Percentiles rank a stretch among this genome's conserved stretches.
These are phyloP conservation scores for Drosophila nannoptera DNA, from an alignment of 1,140 invertebrate genomes.

Conservation along the genomic window DNA sequence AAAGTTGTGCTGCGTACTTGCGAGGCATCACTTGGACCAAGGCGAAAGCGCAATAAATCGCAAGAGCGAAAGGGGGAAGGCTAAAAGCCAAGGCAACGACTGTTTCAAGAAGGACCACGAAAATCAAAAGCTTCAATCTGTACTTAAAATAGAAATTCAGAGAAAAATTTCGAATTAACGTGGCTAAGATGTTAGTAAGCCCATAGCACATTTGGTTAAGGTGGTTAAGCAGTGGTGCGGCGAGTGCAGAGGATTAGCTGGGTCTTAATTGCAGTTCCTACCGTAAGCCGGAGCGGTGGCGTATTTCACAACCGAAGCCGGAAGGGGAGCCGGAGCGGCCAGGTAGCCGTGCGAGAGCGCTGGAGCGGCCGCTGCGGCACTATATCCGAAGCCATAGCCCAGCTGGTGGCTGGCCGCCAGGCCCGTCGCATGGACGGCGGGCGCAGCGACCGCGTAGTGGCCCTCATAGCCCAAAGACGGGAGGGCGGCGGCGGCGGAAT, in stretches of 20 bases:
- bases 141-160: slow-evolving; percentile 2
- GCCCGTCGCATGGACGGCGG: slow-evolving; percentile 48
- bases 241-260: slow-evolving; percentile 19
- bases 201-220: not conserved
- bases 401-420: slow-evolving; percentile 41
- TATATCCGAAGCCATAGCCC: slow-evolving; percentile 51
- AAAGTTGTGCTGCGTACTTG: slow-evolving; percentile 29
- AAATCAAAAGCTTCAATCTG: not conserved
- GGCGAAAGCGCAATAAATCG: slow-evolving; percentile 31
- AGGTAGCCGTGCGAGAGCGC: slow-evolving; percentile 63
- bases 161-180: slow-evolving; percentile 21
- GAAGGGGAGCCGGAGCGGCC: slow-evolving; percentile 46
- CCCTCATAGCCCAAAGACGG: slow-evolving; percentile 47
- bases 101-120: not conserved
- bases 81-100: not conserved
- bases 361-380: slow-evolving; percentile 47
- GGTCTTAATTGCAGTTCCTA: slow-evolving; percentile 45
- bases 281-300: slow-evolving; percentile 72
- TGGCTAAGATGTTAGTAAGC: slow-evolving; percentile 28
- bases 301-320: slow-evolving; percentile 67
- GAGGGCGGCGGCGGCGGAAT: slow-evolving; percentile 44
- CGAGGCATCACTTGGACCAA: slow-evolving; percentile 28
- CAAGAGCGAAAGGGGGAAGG: not conserved
- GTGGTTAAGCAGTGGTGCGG: slow-evolving; percentile 13
- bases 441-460: slow-evolving; percentile 64